These are phyloP conservation scores for Psittacula cyanocephala DNA, from an alignment of 2,113 vertebrate species.

Conservation along the genomic window DNA sequence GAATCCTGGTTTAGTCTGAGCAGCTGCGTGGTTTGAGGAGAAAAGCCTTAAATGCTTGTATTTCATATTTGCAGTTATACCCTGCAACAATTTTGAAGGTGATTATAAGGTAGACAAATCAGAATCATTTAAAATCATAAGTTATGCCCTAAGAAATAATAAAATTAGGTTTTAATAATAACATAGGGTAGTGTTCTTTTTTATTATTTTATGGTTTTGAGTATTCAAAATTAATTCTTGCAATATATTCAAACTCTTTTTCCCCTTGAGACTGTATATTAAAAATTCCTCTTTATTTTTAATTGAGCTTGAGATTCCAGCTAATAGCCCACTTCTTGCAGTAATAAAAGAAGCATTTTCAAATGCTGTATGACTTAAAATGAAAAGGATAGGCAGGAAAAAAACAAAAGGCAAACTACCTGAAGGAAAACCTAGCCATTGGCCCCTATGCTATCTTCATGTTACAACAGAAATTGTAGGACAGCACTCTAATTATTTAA, in stretches of 20 bases:
- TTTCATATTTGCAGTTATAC: background rate
- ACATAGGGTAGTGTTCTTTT: background rate
- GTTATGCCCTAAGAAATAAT: background rate
- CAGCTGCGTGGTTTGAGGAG: background rate
- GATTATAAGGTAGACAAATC: background rate
- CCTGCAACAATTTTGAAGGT: background rate
- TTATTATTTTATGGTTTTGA: background rate
- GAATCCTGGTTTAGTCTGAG: background rate
- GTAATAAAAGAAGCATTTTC: background rate
- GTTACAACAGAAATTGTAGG: background rate
- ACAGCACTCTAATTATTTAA: background rate
- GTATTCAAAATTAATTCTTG: background rate
- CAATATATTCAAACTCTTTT: background rate
- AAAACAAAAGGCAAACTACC: background rate
- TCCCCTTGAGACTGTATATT: background rate
- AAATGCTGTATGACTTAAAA: background rate
- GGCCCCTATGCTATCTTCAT: background rate
- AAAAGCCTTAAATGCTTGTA: background rate
- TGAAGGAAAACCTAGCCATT: background rate
- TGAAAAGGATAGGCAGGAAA: background rate
- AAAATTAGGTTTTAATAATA: background rate
- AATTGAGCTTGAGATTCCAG: background rate
- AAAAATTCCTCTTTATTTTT: conserved; percentile 17
- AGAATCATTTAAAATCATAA: background rate
- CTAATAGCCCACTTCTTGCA: background rate